Evolutionary conservation across 2,888 invertebrate genomes (phyloP), one percentile per base, ranked within the genome.

Genomic region (Scaptomyza parva): DNA sequence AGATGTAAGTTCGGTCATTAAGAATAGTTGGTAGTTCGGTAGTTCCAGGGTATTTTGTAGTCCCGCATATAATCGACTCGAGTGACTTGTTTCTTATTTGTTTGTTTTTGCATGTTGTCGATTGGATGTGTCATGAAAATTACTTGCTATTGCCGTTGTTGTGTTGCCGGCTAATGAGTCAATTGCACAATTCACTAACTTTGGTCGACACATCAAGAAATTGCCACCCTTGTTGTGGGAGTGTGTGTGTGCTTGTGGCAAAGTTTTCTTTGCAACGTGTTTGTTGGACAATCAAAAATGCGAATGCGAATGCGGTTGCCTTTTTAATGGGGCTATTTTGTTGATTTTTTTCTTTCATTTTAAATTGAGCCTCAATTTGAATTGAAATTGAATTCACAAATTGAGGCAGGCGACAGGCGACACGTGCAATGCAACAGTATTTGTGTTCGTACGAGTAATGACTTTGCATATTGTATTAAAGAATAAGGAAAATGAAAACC

Each of bases 381-480:
- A n/a, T n/a, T n/a, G n/a, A n/a, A n/a, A n/a, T n/a, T n/a, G n/a
- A n/a, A n/a, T n/a, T n/a, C n/a, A 33, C 8, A 37, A 37, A 37
- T 17, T 14, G 17, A 8, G 17, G 9, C 9, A 17, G 17, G 3
- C 8, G 9, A 9, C 14, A 8, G 17, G 17, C 37, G 37, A 37
- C 37, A 17, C 17, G 37, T 37, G 37, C 17, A 37, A 37, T 37
- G 37, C 37, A 3, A 37, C 9, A 37, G 8, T 17, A n/a, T n/a
- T n/a, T n/a, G n/a, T n/a, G n/a, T 37, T 8, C 17, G 17, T 9
- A 1, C 17, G 4, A 37, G 9, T 1, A 9, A 51, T 62, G 53
- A 51, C 51, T 65, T 72, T 35, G 52, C 72, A 64, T 52, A 43
- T 65, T 54, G 54, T 44, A 44, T 11, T 28, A 28, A 1, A 28